Percentiles rank a stretch among this genome's conserved stretches.
Evolutionary conservation across 2,888 invertebrate genomes (phyloP).

Genomic region (Aradus depressus): DNA sequence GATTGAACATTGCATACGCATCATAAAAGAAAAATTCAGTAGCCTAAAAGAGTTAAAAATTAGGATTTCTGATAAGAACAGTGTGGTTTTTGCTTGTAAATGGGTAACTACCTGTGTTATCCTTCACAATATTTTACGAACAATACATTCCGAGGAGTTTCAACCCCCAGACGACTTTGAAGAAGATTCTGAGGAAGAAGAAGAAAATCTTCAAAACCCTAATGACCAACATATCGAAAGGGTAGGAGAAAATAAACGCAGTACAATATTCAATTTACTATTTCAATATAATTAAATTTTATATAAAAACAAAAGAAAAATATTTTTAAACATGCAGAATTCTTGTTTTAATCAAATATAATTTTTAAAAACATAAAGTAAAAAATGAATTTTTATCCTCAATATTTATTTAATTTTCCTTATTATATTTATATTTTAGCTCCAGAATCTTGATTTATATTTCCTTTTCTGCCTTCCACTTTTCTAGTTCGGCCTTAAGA

Average conservation of each 20-base stretch:
- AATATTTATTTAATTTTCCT: no score
- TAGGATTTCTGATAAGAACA: neutral
- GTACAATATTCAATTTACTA: constrained; percentile 1
- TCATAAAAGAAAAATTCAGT: constrained; percentile 5
- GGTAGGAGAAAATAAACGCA: constrained; percentile 2
- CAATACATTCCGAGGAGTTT: neutral
- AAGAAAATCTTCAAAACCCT: neutral
- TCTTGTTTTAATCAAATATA: no score
- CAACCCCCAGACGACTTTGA: neutral
- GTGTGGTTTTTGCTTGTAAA: constrained; percentile 4
- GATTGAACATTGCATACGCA: constrained; percentile 11
- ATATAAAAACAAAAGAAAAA: no score
- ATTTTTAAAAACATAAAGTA: no score
- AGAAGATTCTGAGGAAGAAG: neutral
- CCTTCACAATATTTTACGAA: constrained; percentile 4
- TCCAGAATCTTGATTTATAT: neutral
- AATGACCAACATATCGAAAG: neutral
- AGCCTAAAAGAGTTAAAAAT: constrained; percentile 13
- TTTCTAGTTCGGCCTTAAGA: neutral
- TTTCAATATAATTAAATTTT: no score
- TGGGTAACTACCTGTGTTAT: constrained; percentile 3
- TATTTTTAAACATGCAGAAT: no score
- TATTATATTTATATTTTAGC: no score
- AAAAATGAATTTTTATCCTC: no score
- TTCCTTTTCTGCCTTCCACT: constrained; percentile 5